Evolutionary conservation across 1,140 invertebrate species (phyloP).

Genomic region (Helicoverpa zea): DNA sequence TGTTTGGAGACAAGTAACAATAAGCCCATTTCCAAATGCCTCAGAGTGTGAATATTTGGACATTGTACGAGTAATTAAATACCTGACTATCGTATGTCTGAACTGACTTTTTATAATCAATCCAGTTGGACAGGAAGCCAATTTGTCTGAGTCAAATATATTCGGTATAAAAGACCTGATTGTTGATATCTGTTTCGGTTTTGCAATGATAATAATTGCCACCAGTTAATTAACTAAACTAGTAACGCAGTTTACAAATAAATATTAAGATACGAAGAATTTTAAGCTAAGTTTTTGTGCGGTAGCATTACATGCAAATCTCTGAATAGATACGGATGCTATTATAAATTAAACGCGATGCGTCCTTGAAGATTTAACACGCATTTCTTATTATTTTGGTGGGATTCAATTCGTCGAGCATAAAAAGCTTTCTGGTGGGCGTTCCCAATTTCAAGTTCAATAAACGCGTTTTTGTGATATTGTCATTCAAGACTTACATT

Average conservation of each 20-base stretch:
- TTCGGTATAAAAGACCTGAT: too few relatives aligned
- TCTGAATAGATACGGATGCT: constrained; percentile 26
- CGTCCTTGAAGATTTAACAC: constrained; percentile 47
- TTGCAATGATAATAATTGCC: too few relatives aligned
- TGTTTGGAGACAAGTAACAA: constrained; percentile 19
- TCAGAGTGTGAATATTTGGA: background rate
- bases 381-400: constrained; percentile 40
- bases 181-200: too few relatives aligned
- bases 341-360: constrained; percentile 25
- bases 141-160: too few relatives aligned
- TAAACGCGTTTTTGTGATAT: constrained; percentile 37
- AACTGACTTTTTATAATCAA: too few relatives aligned
- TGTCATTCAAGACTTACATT: constrained; percentile 12
- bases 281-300: constrained; percentile 18
- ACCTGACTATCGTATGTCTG: too few relatives aligned
- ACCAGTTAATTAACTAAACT: too few relatives aligned
- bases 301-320: constrained; percentile 36
- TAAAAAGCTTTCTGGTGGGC: constrained; percentile 27
- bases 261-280: background rate
- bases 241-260: background rate
- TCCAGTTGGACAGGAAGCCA: too few relatives aligned
- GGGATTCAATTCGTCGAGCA: constrained; percentile 13
- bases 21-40: background rate
- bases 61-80: too few relatives aligned
- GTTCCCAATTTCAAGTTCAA: constrained; percentile 37